These are phyloP conservation scores for Tenrec ecaudatus DNA, from an alignment of 2,113 vertebrate species.

Conservation along the genomic window DNA sequence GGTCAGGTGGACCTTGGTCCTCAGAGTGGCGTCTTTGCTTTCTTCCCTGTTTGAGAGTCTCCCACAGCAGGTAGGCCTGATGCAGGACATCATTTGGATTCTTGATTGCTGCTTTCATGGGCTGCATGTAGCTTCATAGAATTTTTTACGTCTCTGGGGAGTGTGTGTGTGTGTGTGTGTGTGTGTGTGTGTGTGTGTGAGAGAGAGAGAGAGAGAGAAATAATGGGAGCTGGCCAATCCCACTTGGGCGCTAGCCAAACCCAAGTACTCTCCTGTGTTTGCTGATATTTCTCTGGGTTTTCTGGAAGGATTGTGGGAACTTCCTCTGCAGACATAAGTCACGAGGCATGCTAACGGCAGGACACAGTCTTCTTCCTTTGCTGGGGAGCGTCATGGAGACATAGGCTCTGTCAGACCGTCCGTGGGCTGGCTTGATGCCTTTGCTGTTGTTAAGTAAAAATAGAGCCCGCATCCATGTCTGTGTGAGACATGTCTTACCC, in stretches of 20 bases:
- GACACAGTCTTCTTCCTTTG: not conserved
- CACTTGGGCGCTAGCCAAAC: no score
- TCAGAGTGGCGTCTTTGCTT: not conserved
- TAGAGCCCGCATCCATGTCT: conserved; percentile 23
- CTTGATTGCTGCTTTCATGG: not conserved
- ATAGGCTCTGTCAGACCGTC: not conserved
- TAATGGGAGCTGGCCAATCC: no score
- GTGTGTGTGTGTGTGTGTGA: no score
- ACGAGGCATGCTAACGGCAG: rapidly evolving
- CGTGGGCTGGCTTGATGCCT: conserved; percentile 10
- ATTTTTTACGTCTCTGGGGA: conserved; percentile 44
- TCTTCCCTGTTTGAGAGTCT: not conserved
- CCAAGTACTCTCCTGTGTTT: not conserved
- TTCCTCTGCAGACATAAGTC: not conserved
- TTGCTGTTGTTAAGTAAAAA: conserved; percentile 22
- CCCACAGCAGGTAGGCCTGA: not conserved
- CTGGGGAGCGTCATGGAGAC: not conserved
- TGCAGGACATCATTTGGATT: not conserved
- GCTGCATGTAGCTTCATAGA: not conserved
- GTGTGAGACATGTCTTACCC: not conserved
- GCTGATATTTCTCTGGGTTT: not conserved
- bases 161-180: no score
- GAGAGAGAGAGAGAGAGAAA: no score
- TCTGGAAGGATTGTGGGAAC: not conserved
- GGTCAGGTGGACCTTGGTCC: not conserved